Base-by-base conservation (phyloP, 1,140 invertebrate genomes). In the Brachionus sp. region DNA sequence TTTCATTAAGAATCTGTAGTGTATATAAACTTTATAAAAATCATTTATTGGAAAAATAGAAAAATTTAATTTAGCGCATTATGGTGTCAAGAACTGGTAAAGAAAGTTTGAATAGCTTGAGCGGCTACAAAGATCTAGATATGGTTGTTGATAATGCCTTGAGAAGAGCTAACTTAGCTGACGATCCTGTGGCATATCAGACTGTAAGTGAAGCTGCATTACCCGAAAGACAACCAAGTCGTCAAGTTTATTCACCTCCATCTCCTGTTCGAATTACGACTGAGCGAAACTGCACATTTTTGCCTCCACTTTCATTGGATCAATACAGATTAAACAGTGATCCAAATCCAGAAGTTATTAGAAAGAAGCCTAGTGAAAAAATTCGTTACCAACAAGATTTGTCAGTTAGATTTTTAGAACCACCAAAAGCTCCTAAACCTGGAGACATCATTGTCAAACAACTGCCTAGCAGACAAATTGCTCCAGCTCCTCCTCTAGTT, bases 321-420 rank as follows among this genome's bases (percentile, higher is more conserved):
- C 37, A 75, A 75, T 80, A 80, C 23, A 57, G 57, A 66, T 80
- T 80, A 16, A 62, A 62, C 77, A 80, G 39, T 44, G 77, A 80
- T 66, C 37, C 77, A 16, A 80, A 80, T 25, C 77, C 77, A 66
- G 77, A 80, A 44, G 50, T 80, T 5, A 62, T 80, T 10, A 57
- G 50, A 39, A 80, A 80, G 25, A 57, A 35, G 57, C 62, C 62
- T 37, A 80, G 29, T 44, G 77, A 57, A 4, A 57, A 57, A 80
- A 19, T 80, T 12, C 13, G 62, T 7, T 80, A 80, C 50, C 16
- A 25, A 23, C 77, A 80, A 66, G 77, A 80, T 13, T 50, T 80
- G 23, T 19, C 35, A 10, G 19, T 62, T 6, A 80, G 39, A 44
- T 80, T 80, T 80, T 80, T 80, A 12, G 50, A 66, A 19, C 77